phyloP scores from a whole-genome alignment of 1,140 invertebrate species.

The Scaptomyza hsui region DNA sequence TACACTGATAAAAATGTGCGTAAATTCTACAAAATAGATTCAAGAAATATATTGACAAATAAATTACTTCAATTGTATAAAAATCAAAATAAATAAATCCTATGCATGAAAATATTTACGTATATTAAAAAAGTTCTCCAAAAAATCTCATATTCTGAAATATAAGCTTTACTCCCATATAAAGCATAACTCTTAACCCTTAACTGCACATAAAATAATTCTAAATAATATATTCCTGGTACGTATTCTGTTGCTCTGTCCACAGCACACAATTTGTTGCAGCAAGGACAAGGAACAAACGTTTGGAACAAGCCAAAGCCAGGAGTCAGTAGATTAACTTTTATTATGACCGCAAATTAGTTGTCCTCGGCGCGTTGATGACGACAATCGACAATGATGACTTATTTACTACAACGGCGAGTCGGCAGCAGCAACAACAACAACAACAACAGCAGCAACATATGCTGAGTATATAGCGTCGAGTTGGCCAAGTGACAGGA shows the following conservation, averaged over 20 bases:
- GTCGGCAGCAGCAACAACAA: constrained; percentile 7
- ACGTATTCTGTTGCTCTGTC: constrained; percentile 6
- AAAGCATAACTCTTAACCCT: too few relatives aligned
- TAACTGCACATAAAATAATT: neutral
- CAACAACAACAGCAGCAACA: neutral
- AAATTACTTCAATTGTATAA: too few relatives aligned
- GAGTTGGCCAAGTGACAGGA: constrained; percentile 36
- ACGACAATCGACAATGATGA: constrained; percentile 82
- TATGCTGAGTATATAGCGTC: constrained; percentile 28
- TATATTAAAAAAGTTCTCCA: too few relatives aligned
- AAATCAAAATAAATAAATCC: too few relatives aligned
- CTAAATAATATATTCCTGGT: neutral
- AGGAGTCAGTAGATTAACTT: constrained; percentile 83
- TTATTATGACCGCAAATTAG: constrained; percentile 84
- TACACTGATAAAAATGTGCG: neutral
- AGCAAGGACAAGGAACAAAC: constrained; percentile 22
- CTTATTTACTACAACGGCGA: constrained; percentile 67
- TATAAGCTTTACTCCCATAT: too few relatives aligned
- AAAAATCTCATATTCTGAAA: too few relatives aligned
- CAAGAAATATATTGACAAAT: too few relatives aligned
- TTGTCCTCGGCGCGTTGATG: constrained; percentile 81
- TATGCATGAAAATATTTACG: too few relatives aligned
- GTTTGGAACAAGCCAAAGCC: constrained; percentile 35
- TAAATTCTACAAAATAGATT: too few relatives aligned
- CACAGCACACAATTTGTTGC: constrained; percentile 49